phyloP scores from a whole-genome alignment of 2,888 invertebrate genomes.

The Chymomyza caudatula region DNA sequence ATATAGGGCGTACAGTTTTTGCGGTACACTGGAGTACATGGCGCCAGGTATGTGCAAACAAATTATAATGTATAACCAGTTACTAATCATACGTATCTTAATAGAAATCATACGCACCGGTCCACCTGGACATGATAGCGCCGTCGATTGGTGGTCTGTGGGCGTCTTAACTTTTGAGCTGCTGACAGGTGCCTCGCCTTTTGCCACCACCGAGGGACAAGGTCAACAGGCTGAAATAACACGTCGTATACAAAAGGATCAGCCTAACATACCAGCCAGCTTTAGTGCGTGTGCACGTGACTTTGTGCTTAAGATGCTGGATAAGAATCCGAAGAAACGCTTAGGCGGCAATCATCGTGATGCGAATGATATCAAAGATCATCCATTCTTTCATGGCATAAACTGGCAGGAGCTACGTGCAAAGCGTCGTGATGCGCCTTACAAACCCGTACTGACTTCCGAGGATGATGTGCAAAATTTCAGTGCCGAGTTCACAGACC shows the following conservation, averaged over 20 bases:
- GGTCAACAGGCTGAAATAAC: slow-evolving; percentile 98
- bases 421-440: slow-evolving; percentile 90
- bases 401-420: slow-evolving; percentile 90
- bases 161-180: slow-evolving; percentile 97
- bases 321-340: slow-evolving; percentile 92
- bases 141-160: slow-evolving; percentile 99
- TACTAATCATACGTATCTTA: slow-evolving; percentile 7
- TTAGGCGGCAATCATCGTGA: slow-evolving; percentile 90
- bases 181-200: slow-evolving; percentile 97
- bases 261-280: slow-evolving; percentile 92
- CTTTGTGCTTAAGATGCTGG: slow-evolving; percentile 89
- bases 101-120: slow-evolving; percentile 87
- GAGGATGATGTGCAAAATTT: slow-evolving; percentile 97
- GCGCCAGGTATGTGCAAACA: slow-evolving; percentile 82
- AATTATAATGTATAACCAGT: neutral
- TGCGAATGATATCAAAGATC: slow-evolving; percentile 92
- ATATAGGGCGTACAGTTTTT: slow-evolving; percentile 95
- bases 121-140: slow-evolving; percentile 95
- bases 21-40: slow-evolving; percentile 99
- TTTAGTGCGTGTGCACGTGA: slow-evolving; percentile 84
- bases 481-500: slow-evolving; percentile 96
- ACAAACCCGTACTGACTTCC: slow-evolving; percentile 90
- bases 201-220: slow-evolving; percentile 95
- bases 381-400: slow-evolving; percentile 89
- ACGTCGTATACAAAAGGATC: slow-evolving; percentile 90